These are phyloP conservation scores for Dendroctonus ponderosae DNA, from an alignment of 1,140 invertebrate species.

Conservation along the genomic window DNA sequence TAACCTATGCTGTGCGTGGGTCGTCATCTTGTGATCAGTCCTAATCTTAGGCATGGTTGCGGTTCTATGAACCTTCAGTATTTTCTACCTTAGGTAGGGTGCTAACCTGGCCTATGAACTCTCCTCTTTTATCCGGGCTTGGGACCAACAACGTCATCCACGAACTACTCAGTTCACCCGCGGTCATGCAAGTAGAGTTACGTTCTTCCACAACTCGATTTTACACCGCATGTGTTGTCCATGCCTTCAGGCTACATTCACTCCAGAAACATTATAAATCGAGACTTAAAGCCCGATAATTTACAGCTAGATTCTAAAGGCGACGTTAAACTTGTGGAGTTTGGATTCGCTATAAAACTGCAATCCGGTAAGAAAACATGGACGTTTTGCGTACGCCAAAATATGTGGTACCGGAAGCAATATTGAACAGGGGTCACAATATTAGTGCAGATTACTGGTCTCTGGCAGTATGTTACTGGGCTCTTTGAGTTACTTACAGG, in stretches of 20 bases:
- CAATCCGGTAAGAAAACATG: slow-evolving; percentile 92
- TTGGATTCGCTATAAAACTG: slow-evolving; percentile 95
- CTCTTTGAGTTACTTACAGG: slow-evolving; percentile 84
- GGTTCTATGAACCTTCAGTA: too few relatives aligned
- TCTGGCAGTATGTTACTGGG: too few relatives aligned
- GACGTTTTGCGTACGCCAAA: slow-evolving; percentile 96
- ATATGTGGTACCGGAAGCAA: slow-evolving; percentile 97
- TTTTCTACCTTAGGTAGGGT: too few relatives aligned
- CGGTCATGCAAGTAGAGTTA: too few relatives aligned
- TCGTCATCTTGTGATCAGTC: too few relatives aligned
- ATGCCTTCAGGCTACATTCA: slow-evolving; percentile 97
- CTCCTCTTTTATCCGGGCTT: too few relatives aligned
- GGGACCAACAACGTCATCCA: too few relatives aligned
- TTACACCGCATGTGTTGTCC: slow-evolving; percentile 95
- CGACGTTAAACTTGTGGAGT: slow-evolving; percentile 93
- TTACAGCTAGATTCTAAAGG: slow-evolving; percentile 87
- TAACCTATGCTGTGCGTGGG: too few relatives aligned
- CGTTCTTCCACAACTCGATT: slow-evolving; percentile 86
- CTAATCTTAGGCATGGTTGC: too few relatives aligned
- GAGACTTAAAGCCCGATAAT: slow-evolving; percentile 98
- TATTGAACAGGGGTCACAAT: slow-evolving; percentile 93
- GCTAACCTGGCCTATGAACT: too few relatives aligned
- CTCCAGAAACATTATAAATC: slow-evolving; percentile 93
- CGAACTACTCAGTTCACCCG: too few relatives aligned
- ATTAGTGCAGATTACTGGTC: slow-evolving; percentile 99